Evolutionary conservation across 2,113 vertebrate genomes (phyloP).

Genomic region (Ptyas mucosa): DNA sequence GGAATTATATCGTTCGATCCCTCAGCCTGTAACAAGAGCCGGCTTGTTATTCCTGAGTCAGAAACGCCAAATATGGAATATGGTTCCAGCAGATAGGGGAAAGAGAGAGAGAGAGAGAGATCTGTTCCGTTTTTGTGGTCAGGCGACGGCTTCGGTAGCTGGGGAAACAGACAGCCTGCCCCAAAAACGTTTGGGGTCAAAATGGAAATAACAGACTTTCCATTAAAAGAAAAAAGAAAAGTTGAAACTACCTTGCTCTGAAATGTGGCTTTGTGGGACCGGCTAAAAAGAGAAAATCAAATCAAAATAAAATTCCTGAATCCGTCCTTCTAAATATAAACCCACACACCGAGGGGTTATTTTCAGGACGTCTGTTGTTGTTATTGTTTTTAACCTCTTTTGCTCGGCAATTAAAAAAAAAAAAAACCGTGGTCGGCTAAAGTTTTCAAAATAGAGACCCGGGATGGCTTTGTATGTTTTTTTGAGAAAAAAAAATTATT

Average conservation of each 20-base stretch:
- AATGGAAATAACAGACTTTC: slow-evolving; percentile 59
- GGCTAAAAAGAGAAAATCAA: neutral
- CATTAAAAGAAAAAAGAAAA: slow-evolving; percentile 39
- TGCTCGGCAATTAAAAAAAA: slow-evolving; percentile 19
- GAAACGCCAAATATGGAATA: neutral
- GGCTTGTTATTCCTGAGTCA: neutral
- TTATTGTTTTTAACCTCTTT: neutral
- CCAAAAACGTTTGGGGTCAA: slow-evolving; percentile 28
- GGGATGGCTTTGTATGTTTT: no score
- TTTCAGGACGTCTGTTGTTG: slow-evolving; percentile 40
- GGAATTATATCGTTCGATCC: neutral
- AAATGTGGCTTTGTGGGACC: slow-evolving; percentile 15
- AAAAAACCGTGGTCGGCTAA: fast-evolving
- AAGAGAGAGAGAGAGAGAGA: neutral
- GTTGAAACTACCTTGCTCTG: slow-evolving; percentile 46
- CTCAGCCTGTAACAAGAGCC: neutral
- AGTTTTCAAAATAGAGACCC: slow-evolving; percentile 35
- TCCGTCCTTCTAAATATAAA: slow-evolving; percentile 67
- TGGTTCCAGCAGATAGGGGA: neutral
- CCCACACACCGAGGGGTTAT: slow-evolving; percentile 58
- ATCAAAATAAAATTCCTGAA: slow-evolving; percentile 53
- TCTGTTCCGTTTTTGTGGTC: slow-evolving; percentile 27
- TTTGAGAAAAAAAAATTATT: neutral
- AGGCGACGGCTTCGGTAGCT: slow-evolving; percentile 19
- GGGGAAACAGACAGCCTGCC: neutral